Evolutionary conservation across 2,888 invertebrate species (phyloP), one percentile per base, ranked within the genome.

Genomic region (Matsumyia berberina): DNA sequence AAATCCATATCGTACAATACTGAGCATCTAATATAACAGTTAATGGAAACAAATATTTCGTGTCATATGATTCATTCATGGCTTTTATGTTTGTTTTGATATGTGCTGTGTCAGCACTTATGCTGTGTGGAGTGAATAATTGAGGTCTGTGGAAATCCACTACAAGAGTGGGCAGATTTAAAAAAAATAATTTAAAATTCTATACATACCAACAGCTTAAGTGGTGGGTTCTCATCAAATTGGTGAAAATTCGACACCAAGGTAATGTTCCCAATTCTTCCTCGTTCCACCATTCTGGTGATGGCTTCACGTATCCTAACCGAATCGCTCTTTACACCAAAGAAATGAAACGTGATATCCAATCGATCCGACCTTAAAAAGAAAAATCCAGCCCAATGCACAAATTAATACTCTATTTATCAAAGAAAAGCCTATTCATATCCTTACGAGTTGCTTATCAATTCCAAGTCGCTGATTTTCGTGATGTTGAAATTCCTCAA

Each of bases 161-260:
- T n/a, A n/a, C n/a, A n/a, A n/a, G 24, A 24, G 24, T 24, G 24
- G 24, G 1, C 2, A 24, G 4, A 24, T 24, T 24, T 3, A 24
- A 24, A 24, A 24, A 24, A 24, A 24, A 24, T 1, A 24, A 24
- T 24, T 24, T 1, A 24, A 24, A 24, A 24, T 24, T 24, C 24
- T 24, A 24, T 33, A 87, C 88, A 93, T 89, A 96, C 96, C 93
- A 95, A 94, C 86, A 96, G 92, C 87, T 94, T 93, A 0, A 96
- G 92, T 0, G 95, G 94, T 0, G 96, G 95, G 87, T 95, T 95
- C 92, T 95, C 95, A 79, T 94, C 94, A 86, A 96, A 94, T 72
- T 94, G 93, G 88, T 95, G 93, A 87, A 94, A 94, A 77, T 95
- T 94, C 0, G 95, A 94, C 31, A 94, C 93, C 60, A 95, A 90